Conservation (phyloP, 2,888 invertebrate genomes). For the Microctonus aethiopoides region DNA sequence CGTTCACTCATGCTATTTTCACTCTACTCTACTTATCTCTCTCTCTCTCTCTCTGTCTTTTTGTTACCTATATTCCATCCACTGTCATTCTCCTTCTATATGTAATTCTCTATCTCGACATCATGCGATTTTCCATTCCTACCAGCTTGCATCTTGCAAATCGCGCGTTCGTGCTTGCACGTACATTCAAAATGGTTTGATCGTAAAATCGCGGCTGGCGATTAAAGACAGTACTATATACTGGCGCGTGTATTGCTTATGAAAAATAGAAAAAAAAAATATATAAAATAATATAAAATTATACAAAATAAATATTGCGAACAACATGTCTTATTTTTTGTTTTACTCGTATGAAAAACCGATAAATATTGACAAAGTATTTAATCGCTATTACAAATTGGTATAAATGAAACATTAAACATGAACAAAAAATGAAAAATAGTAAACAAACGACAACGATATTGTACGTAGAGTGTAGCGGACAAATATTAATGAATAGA, state of each 20-base stretch:
- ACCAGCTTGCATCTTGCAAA: slow-evolving; percentile 33
- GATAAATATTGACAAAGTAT: background rate
- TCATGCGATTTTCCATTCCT: slow-evolving; percentile 29
- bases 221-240: slow-evolving; percentile 14
- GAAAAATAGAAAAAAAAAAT: background rate
- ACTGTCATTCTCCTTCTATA: slow-evolving; percentile 9
- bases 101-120: background rate
- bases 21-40: background rate
- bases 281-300: too few relatives aligned
- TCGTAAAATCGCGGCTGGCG: slow-evolving; percentile 25
- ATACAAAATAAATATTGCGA: too few relatives aligned
- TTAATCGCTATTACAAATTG: background rate
- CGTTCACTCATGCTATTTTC: background rate
- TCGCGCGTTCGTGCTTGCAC: slow-evolving; percentile 29
- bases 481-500: slow-evolving; percentile 4
- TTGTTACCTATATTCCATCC: background rate
- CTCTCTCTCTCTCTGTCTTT: background rate
- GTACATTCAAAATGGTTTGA: slow-evolving; percentile 23
- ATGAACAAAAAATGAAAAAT: background rate
- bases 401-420: background rate
- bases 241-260: background rate
- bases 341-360: too few relatives aligned
- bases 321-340: too few relatives aligned
- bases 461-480: background rate
- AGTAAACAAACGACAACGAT: background rate